Percentiles rank a stretch among this genome's conserved stretches.
Evolutionary conservation across 2,797 vertebrate species (phyloP).

Genomic region (Crocidura indochinensis): DNA sequence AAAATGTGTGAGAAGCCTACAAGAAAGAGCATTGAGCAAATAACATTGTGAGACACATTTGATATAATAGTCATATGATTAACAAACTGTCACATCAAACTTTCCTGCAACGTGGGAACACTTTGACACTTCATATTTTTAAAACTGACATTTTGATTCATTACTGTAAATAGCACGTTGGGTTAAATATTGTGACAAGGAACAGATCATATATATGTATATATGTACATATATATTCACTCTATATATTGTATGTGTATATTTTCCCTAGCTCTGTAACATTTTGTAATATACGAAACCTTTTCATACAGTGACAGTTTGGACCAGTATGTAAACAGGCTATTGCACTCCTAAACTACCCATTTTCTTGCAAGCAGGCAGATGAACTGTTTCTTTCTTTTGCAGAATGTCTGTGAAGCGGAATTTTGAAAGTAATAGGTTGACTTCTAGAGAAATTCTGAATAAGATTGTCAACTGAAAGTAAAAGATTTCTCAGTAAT

Average conservation of each 20-base stretch:
- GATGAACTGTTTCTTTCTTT: slow-evolving; percentile 65
- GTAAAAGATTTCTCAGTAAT: slow-evolving; percentile 1
- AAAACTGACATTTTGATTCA: slow-evolving; percentile 93
- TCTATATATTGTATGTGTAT: slow-evolving; percentile 74
- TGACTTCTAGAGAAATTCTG: slow-evolving; percentile 54
- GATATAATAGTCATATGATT: slow-evolving; percentile 91
- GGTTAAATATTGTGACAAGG: slow-evolving; percentile 93
- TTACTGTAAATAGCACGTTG: slow-evolving; percentile 91
- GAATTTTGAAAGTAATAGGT: slow-evolving; percentile 49
- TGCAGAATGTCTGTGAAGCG: slow-evolving; percentile 41
- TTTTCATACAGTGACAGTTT: slow-evolving; percentile 73
- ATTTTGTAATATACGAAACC: slow-evolving; percentile 73
- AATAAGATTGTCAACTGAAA: slow-evolving; percentile 11
- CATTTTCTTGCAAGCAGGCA: slow-evolving; percentile 60
- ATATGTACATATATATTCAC: slow-evolving; percentile 69
- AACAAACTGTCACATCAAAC: slow-evolving; percentile 92
- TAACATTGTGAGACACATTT: slow-evolving; percentile 86
- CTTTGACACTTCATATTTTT: slow-evolving; percentile 92
- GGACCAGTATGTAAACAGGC: slow-evolving; percentile 69
- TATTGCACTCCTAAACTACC: slow-evolving; percentile 55
- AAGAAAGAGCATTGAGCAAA: slow-evolving; percentile 85
- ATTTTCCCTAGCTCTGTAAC: slow-evolving; percentile 76
- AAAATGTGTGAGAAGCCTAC: slow-evolving; percentile 76
- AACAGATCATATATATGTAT: slow-evolving; percentile 84
- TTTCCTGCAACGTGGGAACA: slow-evolving; percentile 90